Evolutionary conservation across 2,113 vertebrate species (phyloP), one percentile per base, ranked within the genome.

Genomic region (Myrmecophaga tridactyla): DNA sequence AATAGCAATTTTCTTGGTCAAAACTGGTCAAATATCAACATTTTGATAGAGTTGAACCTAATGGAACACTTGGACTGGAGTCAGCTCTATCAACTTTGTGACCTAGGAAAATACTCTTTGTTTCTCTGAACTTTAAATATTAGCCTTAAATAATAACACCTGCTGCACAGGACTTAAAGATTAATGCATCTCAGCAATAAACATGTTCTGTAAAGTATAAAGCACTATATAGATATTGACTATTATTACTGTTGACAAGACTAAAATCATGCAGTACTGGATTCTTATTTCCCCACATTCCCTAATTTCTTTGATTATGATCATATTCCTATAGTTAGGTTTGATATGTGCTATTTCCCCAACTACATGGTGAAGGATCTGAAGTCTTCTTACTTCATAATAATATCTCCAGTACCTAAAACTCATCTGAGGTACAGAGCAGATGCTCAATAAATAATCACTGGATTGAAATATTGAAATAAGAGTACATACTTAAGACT

Each of bases 121-220:
- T 62, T 51, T 82, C 58, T 95, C 58, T 84, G 34, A 87, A 80
- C 70, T 92, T 92, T 51, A 87, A 70, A 65, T 72, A 76, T 77
- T 76, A 89, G 58, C 67, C 77, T 82, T 77, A 94, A 95, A 92
- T 60, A 63, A 89, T 9, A 87, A 90, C 72, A 60, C 25, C 25
- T 94, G 36, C 51, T 58, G 7, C 27, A 53, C 3, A 70, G 82
- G 65, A 63, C n/a, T 88, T 87, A 84, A 73, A 93, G 46, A 88
- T 8, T 31, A 75, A 92, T 73, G 83, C 94, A 89, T 51, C 27
- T 73, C 48, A 83, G 86, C 39, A 63, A 84, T 56, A 72, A 86
- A 29, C 81, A 91, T 31, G 20, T 9, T 86, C 46, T 80, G 8
- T 39, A 69, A 92, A 39, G 31, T 46, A 25, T 56, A 65, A 93